Evolutionary conservation across 2,888 invertebrate species (phyloP), one percentile per base, ranked within the genome.

Genomic region (Sepioteuthis lessoniana): DNA sequence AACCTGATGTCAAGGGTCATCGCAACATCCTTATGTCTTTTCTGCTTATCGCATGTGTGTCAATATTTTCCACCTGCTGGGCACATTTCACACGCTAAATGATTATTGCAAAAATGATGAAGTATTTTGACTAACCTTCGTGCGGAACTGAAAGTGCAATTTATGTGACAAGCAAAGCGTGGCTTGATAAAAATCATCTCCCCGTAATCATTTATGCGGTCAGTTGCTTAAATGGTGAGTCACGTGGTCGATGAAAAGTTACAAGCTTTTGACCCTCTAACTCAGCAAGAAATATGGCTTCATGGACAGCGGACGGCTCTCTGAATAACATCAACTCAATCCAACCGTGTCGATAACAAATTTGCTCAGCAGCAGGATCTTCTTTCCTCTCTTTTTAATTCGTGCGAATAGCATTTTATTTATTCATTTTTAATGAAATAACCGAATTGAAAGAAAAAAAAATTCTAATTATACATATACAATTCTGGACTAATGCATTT

Each of bases 211-310:
- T 76, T 76, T 76, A 76, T 76, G 19, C 16, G 76, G 76, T 76
- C n/a, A 76, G 76, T 76, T 35, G 76, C 76, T 76, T 76, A 76
- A 76, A n/a, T 76, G 76, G n/a, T 76, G n/a, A 35, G 76, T 76
- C 76, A 76, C 19, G 76, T 76, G 76, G 16, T 13, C 19, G 76
- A 35, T 76, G 76, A n/a, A 76, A 35, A 76, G 76, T 35, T 76
- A 76, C 76, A 76, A 76, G 2, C n/a, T 16, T 76, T 76, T 76
- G n/a, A n/a, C 76, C 76, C 10, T 76, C 25, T 31, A 60, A 76
- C 13, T 10, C 76, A 35, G 76, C n/a, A 35, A 76, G 76, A 76
- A n/a, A 76, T 76, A 76, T 76, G 76, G n/a, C 10, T 76, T 76
- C 76, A 16, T 4, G n/a, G 76, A 76, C 76, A n/a, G 35, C 10